Evolutionary conservation across 1,140 invertebrate genomes (phyloP).

Genomic region (Temnothorax curvispinosus): DNA sequence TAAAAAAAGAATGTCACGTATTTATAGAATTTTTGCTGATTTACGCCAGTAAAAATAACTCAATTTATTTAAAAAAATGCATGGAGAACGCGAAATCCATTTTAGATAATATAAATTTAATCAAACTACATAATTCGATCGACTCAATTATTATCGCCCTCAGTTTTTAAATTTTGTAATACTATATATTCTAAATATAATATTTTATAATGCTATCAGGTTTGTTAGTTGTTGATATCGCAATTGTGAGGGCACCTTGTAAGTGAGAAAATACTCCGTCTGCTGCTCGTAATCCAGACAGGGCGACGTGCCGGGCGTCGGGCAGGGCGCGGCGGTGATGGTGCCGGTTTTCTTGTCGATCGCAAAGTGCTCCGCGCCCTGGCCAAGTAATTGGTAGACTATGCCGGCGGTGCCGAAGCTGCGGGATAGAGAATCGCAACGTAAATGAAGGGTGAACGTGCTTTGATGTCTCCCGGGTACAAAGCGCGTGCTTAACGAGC

Average conservation of each 20-base stretch:
- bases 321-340: constrained; percentile 93
- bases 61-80: background rate
- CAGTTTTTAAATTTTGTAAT: background rate
- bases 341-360: constrained; percentile 93
- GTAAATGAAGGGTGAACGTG: background rate
- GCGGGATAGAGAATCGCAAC: constrained; percentile 34
- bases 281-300: constrained; percentile 96
- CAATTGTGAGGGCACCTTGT: constrained; percentile 88
- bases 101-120: constrained; percentile 3
- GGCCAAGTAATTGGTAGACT: constrained; percentile 93
- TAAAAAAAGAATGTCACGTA: constrained; percentile 77
- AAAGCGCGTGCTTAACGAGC: constrained; percentile 44
- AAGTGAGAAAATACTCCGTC: constrained; percentile 93
- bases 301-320: constrained; percentile 86
- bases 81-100: background rate
- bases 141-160: too few relatives aligned
- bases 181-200: too few relatives aligned
- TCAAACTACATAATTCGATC: background rate
- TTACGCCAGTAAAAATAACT: background rate
- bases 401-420: constrained; percentile 92
- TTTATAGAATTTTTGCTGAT: background rate
- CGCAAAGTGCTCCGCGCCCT: constrained; percentile 92
- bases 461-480: constrained; percentile 17
- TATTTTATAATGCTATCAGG: background rate
- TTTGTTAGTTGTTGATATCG: background rate